phyloP scores from a whole-genome alignment of 2,113 vertebrate species.

The Pelvicachromis taeniatus region DNA sequence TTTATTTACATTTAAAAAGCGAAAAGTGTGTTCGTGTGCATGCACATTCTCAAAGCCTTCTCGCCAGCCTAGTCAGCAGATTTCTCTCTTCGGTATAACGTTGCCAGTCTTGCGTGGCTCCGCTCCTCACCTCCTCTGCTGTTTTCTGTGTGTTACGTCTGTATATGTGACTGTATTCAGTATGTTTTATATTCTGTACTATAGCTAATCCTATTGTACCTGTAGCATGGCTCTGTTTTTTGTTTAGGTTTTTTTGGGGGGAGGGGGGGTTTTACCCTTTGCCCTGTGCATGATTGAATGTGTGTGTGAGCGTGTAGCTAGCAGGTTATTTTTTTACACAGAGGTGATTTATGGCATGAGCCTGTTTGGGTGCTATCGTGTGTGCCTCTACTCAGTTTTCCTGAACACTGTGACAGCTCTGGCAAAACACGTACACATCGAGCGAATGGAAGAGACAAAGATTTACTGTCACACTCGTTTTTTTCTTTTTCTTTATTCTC shows the following conservation, averaged over 20 bases:
- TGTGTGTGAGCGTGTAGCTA: constrained; percentile 5
- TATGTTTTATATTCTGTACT: constrained; percentile 63
- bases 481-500: neutral
- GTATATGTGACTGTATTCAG: constrained; percentile 39
- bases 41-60: neutral
- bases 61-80: constrained; percentile 22
- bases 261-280: constrained; percentile 26
- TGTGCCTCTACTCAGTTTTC: constrained; percentile 49
- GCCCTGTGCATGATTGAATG: constrained; percentile 44
- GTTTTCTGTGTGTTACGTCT: constrained; percentile 18
- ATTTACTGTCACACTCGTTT: constrained; percentile 6
- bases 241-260: neutral
- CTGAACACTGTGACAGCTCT: constrained; percentile 69
- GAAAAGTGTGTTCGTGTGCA: neutral
- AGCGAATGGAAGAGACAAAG: constrained; percentile 40
- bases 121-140: constrained; percentile 23
- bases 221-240: constrained; percentile 63
- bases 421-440: constrained; percentile 43
- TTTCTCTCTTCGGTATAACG: constrained; percentile 7
- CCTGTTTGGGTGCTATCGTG: constrained; percentile 37
- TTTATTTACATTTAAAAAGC: neutral
- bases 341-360: constrained; percentile 42
- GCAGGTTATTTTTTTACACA: constrained; percentile 55
- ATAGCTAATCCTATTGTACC: constrained; percentile 64
- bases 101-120: neutral